Percentiles rank a stretch among this genome's conserved stretches.
Conservation (phyloP, 1,140 invertebrate species). For the Eumaeus atala region DNA sequence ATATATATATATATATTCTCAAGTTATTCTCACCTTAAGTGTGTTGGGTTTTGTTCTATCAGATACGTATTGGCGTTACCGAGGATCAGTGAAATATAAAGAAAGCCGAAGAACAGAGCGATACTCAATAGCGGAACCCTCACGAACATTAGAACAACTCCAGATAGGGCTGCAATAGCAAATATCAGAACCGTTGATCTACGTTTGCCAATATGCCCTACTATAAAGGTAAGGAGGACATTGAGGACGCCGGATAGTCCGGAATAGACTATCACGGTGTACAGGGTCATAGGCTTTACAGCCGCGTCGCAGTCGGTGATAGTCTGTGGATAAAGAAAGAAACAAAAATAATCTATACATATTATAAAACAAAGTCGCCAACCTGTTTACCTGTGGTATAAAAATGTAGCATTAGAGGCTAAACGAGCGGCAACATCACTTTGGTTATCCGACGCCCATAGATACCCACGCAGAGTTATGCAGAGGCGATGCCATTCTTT, state of each 20-base stretch:
- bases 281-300: constrained; percentile 35
- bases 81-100: constrained; percentile 42
- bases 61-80: constrained; percentile 48
- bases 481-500: too few relatives aligned
- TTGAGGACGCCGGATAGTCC: constrained; percentile 26
- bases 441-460: too few relatives aligned
- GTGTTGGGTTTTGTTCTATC: constrained; percentile 47
- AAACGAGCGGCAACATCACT: too few relatives aligned
- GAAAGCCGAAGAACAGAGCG: constrained; percentile 42
- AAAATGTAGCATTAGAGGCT: too few relatives aligned
- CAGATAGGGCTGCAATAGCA: constrained; percentile 24
- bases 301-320: constrained; percentile 31
- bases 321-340: constrained; percentile 27
- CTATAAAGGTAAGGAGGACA: constrained; percentile 38
- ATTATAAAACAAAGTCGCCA: too few relatives aligned
- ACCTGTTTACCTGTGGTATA: too few relatives aligned
- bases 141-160: constrained; percentile 34
- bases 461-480: too few relatives aligned
- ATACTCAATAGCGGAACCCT: constrained; percentile 41
- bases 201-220: constrained; percentile 39
- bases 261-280: constrained; percentile 43
- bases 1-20: too few relatives aligned
- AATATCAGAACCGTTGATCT: constrained; percentile 37
- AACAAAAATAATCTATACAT: too few relatives aligned
- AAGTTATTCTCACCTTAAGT: constrained; percentile 36